phyloP scores from a whole-genome alignment of 2,113 vertebrate genomes.

The Sakesphorus luctuosus region DNA sequence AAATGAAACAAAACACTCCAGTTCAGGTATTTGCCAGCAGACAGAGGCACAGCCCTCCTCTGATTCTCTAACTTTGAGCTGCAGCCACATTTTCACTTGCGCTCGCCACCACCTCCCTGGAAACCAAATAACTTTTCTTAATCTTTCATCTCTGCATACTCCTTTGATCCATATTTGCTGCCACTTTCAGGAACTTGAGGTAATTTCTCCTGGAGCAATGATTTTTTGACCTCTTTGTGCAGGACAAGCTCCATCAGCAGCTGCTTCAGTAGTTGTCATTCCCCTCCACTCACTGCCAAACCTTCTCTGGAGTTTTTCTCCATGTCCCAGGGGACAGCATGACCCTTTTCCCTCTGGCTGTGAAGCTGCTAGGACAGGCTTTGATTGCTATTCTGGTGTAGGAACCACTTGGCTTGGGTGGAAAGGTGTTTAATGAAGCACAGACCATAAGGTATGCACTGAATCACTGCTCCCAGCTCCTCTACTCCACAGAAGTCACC shows the following conservation, averaged over 20 bases:
- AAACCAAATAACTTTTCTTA: not conserved
- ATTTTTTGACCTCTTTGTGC: not conserved
- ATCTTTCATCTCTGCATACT: not conserved
- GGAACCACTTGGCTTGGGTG: not conserved
- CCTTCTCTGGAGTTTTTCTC: not conserved
- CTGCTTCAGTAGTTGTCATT: not conserved
- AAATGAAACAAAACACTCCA: not conserved
- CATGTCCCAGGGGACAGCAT: not conserved
- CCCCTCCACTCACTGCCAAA: not conserved
- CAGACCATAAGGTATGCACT: not conserved
- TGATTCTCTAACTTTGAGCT: not conserved
- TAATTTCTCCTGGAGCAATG: not conserved
- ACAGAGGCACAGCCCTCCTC: not conserved
- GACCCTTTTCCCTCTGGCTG: not conserved
- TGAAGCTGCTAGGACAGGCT: not conserved
- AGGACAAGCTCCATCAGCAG: not conserved
- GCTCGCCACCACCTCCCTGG: not conserved
- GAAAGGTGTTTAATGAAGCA: slow-evolving; percentile 25
- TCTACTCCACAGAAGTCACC: not conserved
- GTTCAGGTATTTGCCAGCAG: not conserved
- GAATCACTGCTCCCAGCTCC: not conserved
- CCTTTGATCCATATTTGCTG: not conserved
- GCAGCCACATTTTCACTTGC: not conserved
- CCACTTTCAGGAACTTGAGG: not conserved
- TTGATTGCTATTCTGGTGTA: not conserved